Percentiles rank a stretch among this genome's conserved stretches.
These are phyloP conservation scores for Actinemys pallida DNA, from an alignment of 2,113 vertebrate species.

Conservation along the genomic window DNA sequence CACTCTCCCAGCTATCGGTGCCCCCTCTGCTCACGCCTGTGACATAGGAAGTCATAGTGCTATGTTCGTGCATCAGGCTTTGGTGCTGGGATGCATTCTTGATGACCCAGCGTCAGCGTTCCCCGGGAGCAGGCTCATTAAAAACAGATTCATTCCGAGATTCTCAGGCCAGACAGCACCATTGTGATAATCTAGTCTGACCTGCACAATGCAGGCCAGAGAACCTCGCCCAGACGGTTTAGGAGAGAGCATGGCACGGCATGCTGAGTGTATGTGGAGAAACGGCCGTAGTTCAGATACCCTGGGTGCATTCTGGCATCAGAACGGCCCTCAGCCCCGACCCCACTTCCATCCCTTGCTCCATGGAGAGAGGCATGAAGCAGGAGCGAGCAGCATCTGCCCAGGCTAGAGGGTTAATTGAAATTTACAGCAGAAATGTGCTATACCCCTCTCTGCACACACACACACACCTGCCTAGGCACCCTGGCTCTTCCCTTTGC, in stretches of 20 bases:
- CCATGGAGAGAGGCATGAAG: too few relatives aligned
- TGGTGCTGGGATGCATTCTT: background rate
- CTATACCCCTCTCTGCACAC: background rate
- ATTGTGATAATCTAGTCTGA: background rate
- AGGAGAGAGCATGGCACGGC: background rate
- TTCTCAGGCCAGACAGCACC: background rate
- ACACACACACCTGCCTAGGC: background rate
- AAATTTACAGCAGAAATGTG: background rate
- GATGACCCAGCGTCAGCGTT: background rate
- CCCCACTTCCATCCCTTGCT: background rate
- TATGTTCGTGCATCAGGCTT: background rate
- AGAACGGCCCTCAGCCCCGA: background rate
- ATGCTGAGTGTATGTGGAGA: accelerated
- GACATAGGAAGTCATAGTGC: background rate
- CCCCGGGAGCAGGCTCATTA: background rate
- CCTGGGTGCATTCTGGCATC: background rate
- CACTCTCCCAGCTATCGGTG: background rate
- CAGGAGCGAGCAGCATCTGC: background rate
- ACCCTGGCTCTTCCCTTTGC: background rate
- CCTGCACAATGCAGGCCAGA: background rate
- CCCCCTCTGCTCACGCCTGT: accelerated
- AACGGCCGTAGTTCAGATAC: accelerated
- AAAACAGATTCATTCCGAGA: background rate
- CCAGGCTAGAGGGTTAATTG: background rate
- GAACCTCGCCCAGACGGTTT: accelerated